phyloP scores from a whole-genome alignment of 1,140 invertebrate genomes.

The Condylostylus longicornis region DNA sequence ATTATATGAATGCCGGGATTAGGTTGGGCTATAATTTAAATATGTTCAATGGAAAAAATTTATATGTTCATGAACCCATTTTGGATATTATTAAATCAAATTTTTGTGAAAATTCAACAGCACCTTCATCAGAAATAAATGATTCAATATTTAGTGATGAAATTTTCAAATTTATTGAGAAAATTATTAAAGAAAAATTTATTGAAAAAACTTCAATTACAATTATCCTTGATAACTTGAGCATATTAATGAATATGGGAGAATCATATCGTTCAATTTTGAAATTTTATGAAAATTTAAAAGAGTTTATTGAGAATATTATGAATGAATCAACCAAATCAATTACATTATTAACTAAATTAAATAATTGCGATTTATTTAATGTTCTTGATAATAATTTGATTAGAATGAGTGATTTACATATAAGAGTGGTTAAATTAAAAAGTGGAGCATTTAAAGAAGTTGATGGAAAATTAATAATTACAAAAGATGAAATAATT shows the following conservation, averaged over 20 bases:
- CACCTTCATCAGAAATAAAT: neutral
- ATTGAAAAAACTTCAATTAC: conserved; percentile 31
- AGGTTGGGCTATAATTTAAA: conserved; percentile 54
- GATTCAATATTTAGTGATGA: conserved; percentile 13
- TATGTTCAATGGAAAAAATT: conserved; percentile 36
- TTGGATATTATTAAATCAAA: too few species aligned
- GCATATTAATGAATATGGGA: conserved; percentile 48
- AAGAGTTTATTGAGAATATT: too few species aligned
- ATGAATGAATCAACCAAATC: too few species aligned
- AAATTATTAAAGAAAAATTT: conserved; percentile 14
- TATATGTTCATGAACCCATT: conserved; percentile 41
- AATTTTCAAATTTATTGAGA: conserved; percentile 13
- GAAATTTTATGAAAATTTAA: conserved; percentile 36
- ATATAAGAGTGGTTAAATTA: conserved; percentile 44
- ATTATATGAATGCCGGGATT: conserved; percentile 56
- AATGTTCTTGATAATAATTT: conserved; percentile 40
- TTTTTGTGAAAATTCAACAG: too few species aligned
- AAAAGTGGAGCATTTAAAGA: conserved; percentile 49
- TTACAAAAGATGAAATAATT: conserved; percentile 33
- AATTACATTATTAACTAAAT: conserved; percentile 37
- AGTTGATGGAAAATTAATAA: conserved; percentile 47
- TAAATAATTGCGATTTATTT: conserved; percentile 37
- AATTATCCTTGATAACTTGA: conserved; percentile 53
- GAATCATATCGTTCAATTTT: conserved; percentile 37
- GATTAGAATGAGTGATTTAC: conserved; percentile 42